Evolutionary conservation across 2,797 vertebrate genomes (phyloP).

Genomic region (Euphonia xanthogaster): DNA sequence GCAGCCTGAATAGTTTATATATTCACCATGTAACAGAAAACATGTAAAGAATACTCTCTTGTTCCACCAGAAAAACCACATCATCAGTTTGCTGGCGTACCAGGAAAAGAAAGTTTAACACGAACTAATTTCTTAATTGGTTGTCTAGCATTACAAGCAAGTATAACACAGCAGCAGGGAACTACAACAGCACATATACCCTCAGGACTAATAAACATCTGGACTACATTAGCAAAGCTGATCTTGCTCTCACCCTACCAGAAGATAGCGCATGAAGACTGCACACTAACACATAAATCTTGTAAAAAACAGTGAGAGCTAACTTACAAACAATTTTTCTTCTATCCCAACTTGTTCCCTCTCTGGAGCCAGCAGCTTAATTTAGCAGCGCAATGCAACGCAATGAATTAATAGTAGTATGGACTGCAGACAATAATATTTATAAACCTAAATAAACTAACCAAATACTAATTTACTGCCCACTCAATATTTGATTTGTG

Average conservation of each 20-base stretch:
- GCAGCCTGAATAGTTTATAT: background rate
- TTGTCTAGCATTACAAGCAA: conserved; percentile 66
- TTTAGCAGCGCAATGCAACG: background rate
- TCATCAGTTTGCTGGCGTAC: conserved; percentile 58
- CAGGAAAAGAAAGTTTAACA: conserved; percentile 78
- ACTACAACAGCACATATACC: conserved; percentile 53
- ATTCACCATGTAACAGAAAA: conserved; percentile 56
- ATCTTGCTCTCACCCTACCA: conserved; percentile 58
- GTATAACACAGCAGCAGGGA: conserved; percentile 64
- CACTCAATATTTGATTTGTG: background rate
- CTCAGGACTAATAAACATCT: conserved; percentile 67
- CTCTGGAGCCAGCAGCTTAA: conserved; percentile 14
- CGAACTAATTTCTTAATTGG: conserved; percentile 69
- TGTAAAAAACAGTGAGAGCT: background rate
- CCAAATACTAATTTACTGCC: conserved; percentile 28
- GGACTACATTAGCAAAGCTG: conserved; percentile 51
- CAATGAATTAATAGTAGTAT: background rate
- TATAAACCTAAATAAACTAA: conserved; percentile 31
- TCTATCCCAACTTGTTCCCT: background rate
- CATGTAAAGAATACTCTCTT: conserved; percentile 75
- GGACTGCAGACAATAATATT: conserved; percentile 23
- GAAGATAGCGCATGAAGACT: conserved; percentile 80
- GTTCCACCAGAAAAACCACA: conserved; percentile 73
- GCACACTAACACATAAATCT: background rate
- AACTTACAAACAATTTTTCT: background rate